Evolutionary conservation across 2,888 invertebrate genomes (phyloP).

Genomic region (Galerucella pusilla): DNA sequence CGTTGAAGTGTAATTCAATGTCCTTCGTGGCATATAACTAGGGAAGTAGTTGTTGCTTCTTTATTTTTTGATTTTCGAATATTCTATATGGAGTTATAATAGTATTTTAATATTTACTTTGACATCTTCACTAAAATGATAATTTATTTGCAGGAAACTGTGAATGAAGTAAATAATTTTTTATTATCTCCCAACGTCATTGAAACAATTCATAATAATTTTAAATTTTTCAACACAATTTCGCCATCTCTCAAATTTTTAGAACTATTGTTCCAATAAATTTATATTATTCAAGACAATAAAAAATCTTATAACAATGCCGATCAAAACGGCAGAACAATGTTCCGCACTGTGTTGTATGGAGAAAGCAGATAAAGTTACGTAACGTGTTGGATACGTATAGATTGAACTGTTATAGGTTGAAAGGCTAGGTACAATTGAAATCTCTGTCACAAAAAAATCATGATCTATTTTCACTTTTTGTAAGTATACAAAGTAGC

Average conservation of each 20-base stretch:
- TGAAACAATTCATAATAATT: background rate
- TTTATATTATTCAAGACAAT: constrained; percentile 7
- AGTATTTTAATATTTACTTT: too few species aligned
- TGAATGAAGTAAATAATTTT: too few species aligned
- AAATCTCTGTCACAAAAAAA: constrained; percentile 4
- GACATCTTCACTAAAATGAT: too few species aligned
- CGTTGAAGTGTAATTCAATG: too few species aligned
- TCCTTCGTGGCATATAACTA: too few species aligned
- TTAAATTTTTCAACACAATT: background rate
- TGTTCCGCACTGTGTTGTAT: constrained; percentile 44
- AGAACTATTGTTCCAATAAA: background rate
- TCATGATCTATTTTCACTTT: too few species aligned
- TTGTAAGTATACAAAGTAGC: too few species aligned
- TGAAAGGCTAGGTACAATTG: background rate
- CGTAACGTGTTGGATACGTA: background rate
- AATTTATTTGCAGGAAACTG: too few species aligned
- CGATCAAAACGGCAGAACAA: constrained; percentile 35
- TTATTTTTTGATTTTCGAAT: too few species aligned
- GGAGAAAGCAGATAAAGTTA: constrained; percentile 39
- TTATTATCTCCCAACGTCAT: too few species aligned
- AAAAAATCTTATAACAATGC: constrained; percentile 38
- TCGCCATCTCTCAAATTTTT: background rate
- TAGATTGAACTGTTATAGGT: constrained; percentile 6
- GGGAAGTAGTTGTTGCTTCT: too few species aligned
- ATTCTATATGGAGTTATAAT: too few species aligned